Base-by-base conservation (phyloP, 35 echinoderm and acorn worm genomes). In the Acanthaster planci region DNA sequence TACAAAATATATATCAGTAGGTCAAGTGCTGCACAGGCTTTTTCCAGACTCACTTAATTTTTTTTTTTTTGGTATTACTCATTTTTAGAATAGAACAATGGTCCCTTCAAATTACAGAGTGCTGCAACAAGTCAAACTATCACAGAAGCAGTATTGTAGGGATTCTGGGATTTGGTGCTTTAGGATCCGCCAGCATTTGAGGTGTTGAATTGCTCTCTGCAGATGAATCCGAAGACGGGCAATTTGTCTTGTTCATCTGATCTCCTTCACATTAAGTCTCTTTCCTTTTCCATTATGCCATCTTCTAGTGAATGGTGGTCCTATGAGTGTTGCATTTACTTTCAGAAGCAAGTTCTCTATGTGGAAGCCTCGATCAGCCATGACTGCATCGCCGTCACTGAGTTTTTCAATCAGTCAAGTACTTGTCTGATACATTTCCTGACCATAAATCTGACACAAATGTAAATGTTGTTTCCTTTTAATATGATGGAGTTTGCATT, bases 351-450 rank as follows among this genome's bases (percentile, higher is more conserved):
- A 18, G 54, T 89, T 58, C 76, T 82, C 42, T 68, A 89, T 89
- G 38, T 83, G 80, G 51, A 89, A 89, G 31, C 87, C 87, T 19
- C 87, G 19, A 44, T 89, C 87, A 10, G 87, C 87, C 87, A 89
- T 89, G 12, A 89, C 87, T 52, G 55, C 76, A 52, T 89, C 87
- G 5, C 87, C 87, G 12, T 82, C 80, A 76, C 83, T 64, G 17
- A 89, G 55, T 30, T 50, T 39, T 36, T 78, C 80, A 18, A 84
- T 32, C 34, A 89, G 60, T 83, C 87, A 89, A 31, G 57, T 89
- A 84, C 52, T 82, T 89, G 67, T 89, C 87, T 7, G 87, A 89
- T n/a, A 84, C 60, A 76, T 89, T 89, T 77, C 87, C 87, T 29
- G 60, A 72, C 79, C 67, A 83, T 15, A 89, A 44, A 37, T 83